Conservation (phyloP, 1,140 invertebrate species). For the Pseudomyrmex gracilis region DNA sequence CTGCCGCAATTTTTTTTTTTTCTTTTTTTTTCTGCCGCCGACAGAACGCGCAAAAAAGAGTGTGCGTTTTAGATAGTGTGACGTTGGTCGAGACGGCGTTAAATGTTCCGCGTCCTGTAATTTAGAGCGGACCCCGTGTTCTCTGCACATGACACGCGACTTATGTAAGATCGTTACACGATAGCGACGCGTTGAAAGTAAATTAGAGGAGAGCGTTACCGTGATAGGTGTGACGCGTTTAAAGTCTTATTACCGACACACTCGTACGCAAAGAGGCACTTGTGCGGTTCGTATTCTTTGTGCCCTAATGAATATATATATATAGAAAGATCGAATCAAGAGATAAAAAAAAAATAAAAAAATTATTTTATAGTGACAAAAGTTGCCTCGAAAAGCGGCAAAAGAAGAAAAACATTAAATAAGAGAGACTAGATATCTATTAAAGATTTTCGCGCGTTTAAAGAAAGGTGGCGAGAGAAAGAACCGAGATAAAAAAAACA, state of each 20-base stretch:
- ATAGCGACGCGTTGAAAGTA: slow-evolving; percentile 17
- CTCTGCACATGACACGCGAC: slow-evolving; percentile 1
- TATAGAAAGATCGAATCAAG: neutral
- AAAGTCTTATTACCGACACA: slow-evolving; percentile 28
- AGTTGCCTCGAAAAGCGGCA: neutral
- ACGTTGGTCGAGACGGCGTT: neutral
- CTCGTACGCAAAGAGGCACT: neutral
- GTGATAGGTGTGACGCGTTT: neutral
- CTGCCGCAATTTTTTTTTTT: slow-evolving; percentile 2
- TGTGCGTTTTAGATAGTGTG: neutral
- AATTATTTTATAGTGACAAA: neutral
- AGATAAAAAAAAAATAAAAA: neutral
- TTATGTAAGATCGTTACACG: slow-evolving; percentile 40
- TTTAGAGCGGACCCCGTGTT: slow-evolving; percentile 24
- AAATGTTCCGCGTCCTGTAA: slow-evolving; percentile 28
- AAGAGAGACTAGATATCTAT: no score
- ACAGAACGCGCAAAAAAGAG: neutral
- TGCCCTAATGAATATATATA: neutral
- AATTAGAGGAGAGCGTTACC: slow-evolving; percentile 31
- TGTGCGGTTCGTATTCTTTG: neutral
- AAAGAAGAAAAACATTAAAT: neutral
- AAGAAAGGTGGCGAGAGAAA: neutral
- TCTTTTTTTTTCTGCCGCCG: neutral
- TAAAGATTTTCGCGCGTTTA: no score
- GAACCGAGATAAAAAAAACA: slow-evolving; percentile 1